Conservation (phyloP, 2,797 vertebrate genomes). For the Sphaeramia orbicularis region DNA sequence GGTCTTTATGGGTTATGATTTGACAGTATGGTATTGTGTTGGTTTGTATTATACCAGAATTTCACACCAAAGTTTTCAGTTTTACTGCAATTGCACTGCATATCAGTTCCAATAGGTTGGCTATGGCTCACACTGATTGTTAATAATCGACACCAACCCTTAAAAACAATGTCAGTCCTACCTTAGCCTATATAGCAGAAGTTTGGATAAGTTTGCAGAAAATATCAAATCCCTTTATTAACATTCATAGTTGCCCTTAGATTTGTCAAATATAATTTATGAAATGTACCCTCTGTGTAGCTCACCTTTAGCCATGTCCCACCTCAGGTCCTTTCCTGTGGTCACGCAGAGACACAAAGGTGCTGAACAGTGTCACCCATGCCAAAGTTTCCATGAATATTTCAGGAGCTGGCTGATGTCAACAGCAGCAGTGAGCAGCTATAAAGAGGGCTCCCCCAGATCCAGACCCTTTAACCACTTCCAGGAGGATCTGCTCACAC, state of each 20-base stretch:
- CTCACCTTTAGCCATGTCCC: conserved; percentile 32
- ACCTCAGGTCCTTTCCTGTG: conserved; percentile 26
- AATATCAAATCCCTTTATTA: too few relatives aligned
- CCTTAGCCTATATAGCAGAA: too few relatives aligned
- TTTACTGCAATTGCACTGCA: too few relatives aligned
- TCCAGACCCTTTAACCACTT: conserved; percentile 3
- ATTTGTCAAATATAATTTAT: conserved; percentile 37
- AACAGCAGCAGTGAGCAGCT: conserved; percentile 26
- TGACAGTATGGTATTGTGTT: too few relatives aligned
- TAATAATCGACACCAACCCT: too few relatives aligned
- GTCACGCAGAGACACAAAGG: conserved; percentile 46
- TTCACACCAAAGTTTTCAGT: too few relatives aligned
- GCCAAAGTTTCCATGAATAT: conserved; percentile 72
- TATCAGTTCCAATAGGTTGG: too few relatives aligned
- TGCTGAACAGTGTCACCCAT: conserved; percentile 41
- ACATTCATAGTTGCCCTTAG: not conserved
- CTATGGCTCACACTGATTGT: too few relatives aligned
- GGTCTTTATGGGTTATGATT: too few relatives aligned
- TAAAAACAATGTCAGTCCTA: too few relatives aligned
- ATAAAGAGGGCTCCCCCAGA: conserved; percentile 9
- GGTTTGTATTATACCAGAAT: too few relatives aligned
- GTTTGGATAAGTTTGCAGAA: too few relatives aligned
- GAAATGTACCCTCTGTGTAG: conserved; percentile 26
- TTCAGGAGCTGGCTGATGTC: conserved; percentile 75
- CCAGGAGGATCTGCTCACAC: not conserved